Base-by-base conservation (phyloP, 2,888 invertebrate species). In the Sphaeridia pumilis region DNA sequence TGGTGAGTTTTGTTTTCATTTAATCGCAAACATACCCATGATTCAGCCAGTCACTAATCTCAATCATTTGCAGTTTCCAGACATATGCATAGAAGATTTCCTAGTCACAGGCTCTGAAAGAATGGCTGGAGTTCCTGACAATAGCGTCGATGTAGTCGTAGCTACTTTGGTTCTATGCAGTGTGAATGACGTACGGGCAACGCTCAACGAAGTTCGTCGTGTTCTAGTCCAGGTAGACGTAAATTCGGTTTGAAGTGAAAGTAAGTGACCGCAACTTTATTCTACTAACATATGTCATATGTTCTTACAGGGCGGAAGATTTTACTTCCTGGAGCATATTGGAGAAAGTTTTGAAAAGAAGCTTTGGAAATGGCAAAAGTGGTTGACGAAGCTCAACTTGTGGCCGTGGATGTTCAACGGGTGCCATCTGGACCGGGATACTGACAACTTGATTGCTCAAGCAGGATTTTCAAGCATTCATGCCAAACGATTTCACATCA, bases 311-410 rank as follows among this genome's bases (percentile, higher is more conserved):
- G 67, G 67, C 43, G 67, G 67, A 21, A 60, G 62, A 44, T 67
- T 61, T 45, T 66, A 65, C 55, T 68, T 61, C 52, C 49, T 66
- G 44, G 68, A 68, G 46, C 68, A 68, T 54, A 60, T 67, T 14
- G 52, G 56, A 4, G 65, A 65, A 21, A 43, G 51, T n/a, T 53
- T 53, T 2, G 49, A 60, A 31, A 58, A 60, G 1, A 54, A 59
- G 38, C 45, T 54, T 4, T 58, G 63, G 34, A 51, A 54, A 20
- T 26, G 61, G 5, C 68, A 68, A 49, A 59, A 55, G 31, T 31
- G 64, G 26, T 49, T 66, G 20, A 59, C 60, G n/a, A 49, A 42
- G 28, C 31, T 46, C 20, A 36, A 43, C n/a, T 2, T 56, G 5
- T 68, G 67, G 67, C 64, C 61, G 1, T 52, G 61, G 38, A 26